These are phyloP conservation scores for Temnothorax longispinosus DNA, from an alignment of 1,140 invertebrate species.

Conservation along the genomic window DNA sequence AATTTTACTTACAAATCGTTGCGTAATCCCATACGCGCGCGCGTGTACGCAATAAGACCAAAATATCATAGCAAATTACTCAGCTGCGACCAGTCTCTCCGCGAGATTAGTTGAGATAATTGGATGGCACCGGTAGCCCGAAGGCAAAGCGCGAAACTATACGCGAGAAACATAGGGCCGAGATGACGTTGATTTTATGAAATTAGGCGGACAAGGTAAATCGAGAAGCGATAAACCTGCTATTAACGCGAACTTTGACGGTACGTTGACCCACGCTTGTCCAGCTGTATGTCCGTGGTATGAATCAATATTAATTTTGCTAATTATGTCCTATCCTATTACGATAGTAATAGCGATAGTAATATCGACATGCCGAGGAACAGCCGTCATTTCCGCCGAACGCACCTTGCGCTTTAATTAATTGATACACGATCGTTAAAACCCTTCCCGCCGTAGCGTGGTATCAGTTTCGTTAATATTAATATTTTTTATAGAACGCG, in stretches of 20 bases:
- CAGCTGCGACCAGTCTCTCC: slow-evolving; percentile 49
- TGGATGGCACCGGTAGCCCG: slow-evolving; percentile 61
- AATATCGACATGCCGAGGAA: slow-evolving; percentile 43
- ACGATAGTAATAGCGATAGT: slow-evolving; percentile 53
- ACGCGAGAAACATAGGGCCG: neutral
- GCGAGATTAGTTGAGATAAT: slow-evolving; percentile 80
- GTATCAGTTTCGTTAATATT: neutral
- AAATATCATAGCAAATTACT: slow-evolving; percentile 76
- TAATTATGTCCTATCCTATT: slow-evolving; percentile 68
- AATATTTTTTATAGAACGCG: neutral
- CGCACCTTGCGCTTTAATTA: slow-evolving; percentile 21
- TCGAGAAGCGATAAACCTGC: slow-evolving; percentile 50
- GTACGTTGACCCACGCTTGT: slow-evolving; percentile 64
- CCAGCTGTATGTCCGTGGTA: neutral
- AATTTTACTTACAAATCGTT: slow-evolving; percentile 8
- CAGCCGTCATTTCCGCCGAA: neutral
- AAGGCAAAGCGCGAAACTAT: slow-evolving; percentile 8
- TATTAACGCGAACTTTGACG: slow-evolving; percentile 60
- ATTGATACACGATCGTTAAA: slow-evolving; percentile 25
- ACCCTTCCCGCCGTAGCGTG: neutral
- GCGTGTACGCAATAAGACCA: slow-evolving; percentile 16
- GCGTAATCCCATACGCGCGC: neutral
- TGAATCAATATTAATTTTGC: slow-evolving; percentile 67
- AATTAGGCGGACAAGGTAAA: slow-evolving; percentile 74
- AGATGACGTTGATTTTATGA: slow-evolving; percentile 74